Evolutionary conservation across 2,113 vertebrate genomes (phyloP), one percentile per base, ranked within the genome.

Genomic region (Tursiops truncatus): DNA sequence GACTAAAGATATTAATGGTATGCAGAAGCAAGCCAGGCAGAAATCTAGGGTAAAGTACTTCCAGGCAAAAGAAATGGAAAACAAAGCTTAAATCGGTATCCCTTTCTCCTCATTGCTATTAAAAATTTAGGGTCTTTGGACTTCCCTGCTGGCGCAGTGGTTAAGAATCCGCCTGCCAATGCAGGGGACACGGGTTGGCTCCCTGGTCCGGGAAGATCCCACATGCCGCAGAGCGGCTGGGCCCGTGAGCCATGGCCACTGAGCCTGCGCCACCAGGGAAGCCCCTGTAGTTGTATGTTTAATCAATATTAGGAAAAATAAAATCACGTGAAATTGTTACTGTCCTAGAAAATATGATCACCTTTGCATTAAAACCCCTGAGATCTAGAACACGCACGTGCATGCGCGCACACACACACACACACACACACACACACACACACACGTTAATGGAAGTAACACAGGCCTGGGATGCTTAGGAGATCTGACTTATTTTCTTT

Each of bases 1-100:
- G 88, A 92, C 36, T 94, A 86, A 95, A 89, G 15, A 80, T 90
- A 31, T 91, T n/a, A 94, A 93, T 95, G 63, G 63, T 73, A 41
- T 28, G 18, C 44, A 92, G 74, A 87, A 82, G 33, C 71, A 91
- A 89, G 71, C 20, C 68, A 96, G 68, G 63, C n/a, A 95, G 62
- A 90, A 68, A 83, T 74, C 47, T 93, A 87, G 68, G n/a, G 47
- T 79, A 87, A 92, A 94, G 44, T 82, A 56, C 21, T 71, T 91
- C 8, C 8, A 79, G 44, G 18, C 31, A 76, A 85, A 88, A 63
- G 13, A 67, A 91, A 50, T 80, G 84, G 38, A 79, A 92, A 94
- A 50, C 62, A 63, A 76, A 95, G 41, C 36, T 41, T n/a, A 90
- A 77, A 53, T 79, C 41, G 15, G 20, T 85, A 90, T 89, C 0